Percentiles rank a stretch among this genome's conserved stretches.
Conservation (phyloP, 2,888 invertebrate species). For the Neoaliturus tenellus region DNA sequence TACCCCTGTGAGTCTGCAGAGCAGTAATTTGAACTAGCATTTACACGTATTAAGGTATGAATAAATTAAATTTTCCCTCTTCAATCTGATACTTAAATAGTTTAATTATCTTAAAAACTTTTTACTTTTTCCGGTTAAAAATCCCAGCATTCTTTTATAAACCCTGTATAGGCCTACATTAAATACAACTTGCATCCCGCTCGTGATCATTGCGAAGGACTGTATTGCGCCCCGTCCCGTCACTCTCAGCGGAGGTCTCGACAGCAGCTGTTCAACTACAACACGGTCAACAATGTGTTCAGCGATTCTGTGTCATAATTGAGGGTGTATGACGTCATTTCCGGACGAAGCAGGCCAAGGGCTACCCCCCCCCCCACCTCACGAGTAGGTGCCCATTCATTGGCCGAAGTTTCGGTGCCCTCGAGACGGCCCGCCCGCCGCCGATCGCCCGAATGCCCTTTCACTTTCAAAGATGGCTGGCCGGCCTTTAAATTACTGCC, state of each 20-base stretch:
- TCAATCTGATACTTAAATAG: too few relatives aligned
- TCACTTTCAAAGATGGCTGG: constrained; percentile 5
- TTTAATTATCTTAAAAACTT: too few relatives aligned
- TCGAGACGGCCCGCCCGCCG: constrained; percentile 5
- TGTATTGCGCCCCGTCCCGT: neutral
- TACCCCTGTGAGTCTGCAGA: too few relatives aligned
- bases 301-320: constrained; percentile 45
- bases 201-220: too few relatives aligned
- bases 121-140: too few relatives aligned
- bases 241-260: neutral
- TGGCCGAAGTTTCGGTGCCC: constrained; percentile 25
- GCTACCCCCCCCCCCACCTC: constrained; percentile 24
- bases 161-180: too few relatives aligned
- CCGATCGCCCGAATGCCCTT: neutral
- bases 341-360: constrained; percentile 54
- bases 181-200: too few relatives aligned
- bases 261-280: neutral
- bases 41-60: too few relatives aligned
- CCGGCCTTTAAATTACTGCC: constrained; percentile 8
- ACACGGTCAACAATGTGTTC: constrained; percentile 20
- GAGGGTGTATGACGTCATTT: constrained; percentile 49
- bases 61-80: too few relatives aligned
- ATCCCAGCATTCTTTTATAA: too few relatives aligned
- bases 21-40: too few relatives aligned
- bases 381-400: neutral